These are phyloP conservation scores for Caenorhabditis macrosperma DNA, from an alignment of 2,888 invertebrate genomes.

Conservation along the genomic window DNA sequence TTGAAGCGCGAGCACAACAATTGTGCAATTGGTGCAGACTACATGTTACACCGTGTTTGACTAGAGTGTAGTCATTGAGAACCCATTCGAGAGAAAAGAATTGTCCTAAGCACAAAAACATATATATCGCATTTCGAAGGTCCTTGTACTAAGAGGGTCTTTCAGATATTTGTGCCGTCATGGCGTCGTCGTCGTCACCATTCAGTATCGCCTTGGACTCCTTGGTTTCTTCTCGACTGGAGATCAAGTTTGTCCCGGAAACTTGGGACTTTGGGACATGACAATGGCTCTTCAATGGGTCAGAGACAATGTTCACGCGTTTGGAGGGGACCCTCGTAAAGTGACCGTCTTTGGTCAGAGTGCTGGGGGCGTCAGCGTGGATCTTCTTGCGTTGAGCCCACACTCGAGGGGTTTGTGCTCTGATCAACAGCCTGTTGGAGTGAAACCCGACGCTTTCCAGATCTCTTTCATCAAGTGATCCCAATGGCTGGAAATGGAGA, in stretches of 20 bases:
- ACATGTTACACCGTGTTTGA: constrained; percentile 14
- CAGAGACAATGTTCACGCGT: constrained; percentile 70
- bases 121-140: constrained; percentile 3
- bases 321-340: constrained; percentile 70
- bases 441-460: constrained; percentile 52
- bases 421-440: background rate
- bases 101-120: constrained; percentile 26
- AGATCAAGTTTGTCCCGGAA: constrained; percentile 73
- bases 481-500: constrained; percentile 74
- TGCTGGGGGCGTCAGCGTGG: constrained; percentile 73
- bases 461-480: constrained; percentile 74
- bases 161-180: constrained; percentile 69
- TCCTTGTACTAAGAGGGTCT: background rate
- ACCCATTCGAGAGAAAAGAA: background rate
- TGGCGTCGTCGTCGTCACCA: constrained; percentile 72
- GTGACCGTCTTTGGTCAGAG: constrained; percentile 75
- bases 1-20: constrained; percentile 3
- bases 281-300: constrained; percentile 75
- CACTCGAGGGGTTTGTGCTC: constrained; percentile 65
- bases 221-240: constrained; percentile 78
- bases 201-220: constrained; percentile 71
- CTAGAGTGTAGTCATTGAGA: constrained; percentile 25
- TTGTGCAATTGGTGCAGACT: constrained; percentile 19
- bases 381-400: constrained; percentile 71
- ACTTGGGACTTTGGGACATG: constrained; percentile 77